Evolutionary conservation across 2,888 invertebrate genomes (phyloP), one percentile per base, ranked within the genome.

Genomic region (Morpho deidamia): DNA sequence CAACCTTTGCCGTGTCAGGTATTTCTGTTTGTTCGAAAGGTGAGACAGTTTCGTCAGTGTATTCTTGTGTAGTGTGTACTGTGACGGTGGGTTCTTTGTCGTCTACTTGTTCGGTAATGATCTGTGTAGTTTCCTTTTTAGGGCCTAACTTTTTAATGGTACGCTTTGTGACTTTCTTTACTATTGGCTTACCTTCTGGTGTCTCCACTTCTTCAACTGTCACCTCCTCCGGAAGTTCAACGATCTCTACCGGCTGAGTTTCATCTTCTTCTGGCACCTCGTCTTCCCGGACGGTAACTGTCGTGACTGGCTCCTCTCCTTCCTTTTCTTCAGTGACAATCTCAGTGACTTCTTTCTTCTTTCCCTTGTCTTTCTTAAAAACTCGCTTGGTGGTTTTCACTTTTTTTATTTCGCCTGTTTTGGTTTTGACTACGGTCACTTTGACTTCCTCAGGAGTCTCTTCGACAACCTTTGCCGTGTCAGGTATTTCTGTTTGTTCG

Each of bases 341-440:
- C 56, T 83, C 71, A 0, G 62, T 66, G 0, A 61, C 53, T 48
- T 64, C 65, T 11, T 58, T 34, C 8, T 60, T 66, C 0, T 53
- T 58, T 0, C 65, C 66, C 67, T 41, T 57, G 56, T 12, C 60
- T 37, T 66, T 70, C 44, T 61, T 77, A 8, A 74, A 76, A 0
- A 76, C 63, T 5, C 74, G 9, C n/a, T 42, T 49, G 11, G 35
- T 49, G 7, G 49, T 49, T 14, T 42, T 62, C 1, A 43, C 37
- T 7, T 10, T 49, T 11, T 49, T 34, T 1, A 14, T 14, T 69
- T 84, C 70, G 70, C 87, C 67, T 75, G 37, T 73, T 75, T 75
- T 64, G 1, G 84, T 81, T 8, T 72, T 70, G 8, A 83, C 78
- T 64, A 85, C 81, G 59, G 81, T 83, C 46, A 67, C 72, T 45